A percentile compares a stretch with the other conserved stretches of the same genome.
These are phyloP conservation scores for Caenorhabditis brenneri DNA, from an alignment of 1,140 invertebrate genomes.

Conservation along the genomic window DNA sequence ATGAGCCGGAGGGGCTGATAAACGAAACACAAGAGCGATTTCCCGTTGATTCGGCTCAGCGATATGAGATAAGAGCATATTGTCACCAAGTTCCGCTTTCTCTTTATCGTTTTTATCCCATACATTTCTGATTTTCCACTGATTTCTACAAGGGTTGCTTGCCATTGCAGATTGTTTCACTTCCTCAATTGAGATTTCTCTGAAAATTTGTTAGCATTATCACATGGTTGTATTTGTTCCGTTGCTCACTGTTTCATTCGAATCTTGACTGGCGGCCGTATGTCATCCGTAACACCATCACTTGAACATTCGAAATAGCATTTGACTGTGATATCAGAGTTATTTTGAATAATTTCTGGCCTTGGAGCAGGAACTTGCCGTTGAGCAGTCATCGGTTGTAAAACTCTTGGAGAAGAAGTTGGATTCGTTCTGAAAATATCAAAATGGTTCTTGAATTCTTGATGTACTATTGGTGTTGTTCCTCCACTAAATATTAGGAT, in stretches of 20 bases:
- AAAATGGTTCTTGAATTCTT: background rate
- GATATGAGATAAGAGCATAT: background rate
- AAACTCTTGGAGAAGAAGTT: background rate
- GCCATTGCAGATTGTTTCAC: background rate
- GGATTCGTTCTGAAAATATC: background rate
- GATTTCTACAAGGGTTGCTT: background rate
- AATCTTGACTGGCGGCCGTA: background rate
- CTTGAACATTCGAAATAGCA: background rate
- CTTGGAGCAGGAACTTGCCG: background rate
- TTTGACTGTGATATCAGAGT: background rate
- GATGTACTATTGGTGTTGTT: no score
- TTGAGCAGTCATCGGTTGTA: background rate
- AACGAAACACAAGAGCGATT: background rate
- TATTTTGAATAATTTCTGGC: background rate
- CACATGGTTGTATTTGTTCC: background rate
- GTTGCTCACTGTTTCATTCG: background rate
- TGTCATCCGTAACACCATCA: background rate
- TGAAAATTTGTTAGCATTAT: background rate
- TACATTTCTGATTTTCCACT: background rate
- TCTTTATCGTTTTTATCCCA: background rate
- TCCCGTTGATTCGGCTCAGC: background rate
- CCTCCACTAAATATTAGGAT: no score
- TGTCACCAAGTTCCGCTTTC: background rate
- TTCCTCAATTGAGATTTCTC: background rate
- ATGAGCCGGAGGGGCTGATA: background rate